Percentiles rank a stretch among this genome's conserved stretches.
Conservation (phyloP, 1,140 invertebrate species). For the Colletes gigas region DNA sequence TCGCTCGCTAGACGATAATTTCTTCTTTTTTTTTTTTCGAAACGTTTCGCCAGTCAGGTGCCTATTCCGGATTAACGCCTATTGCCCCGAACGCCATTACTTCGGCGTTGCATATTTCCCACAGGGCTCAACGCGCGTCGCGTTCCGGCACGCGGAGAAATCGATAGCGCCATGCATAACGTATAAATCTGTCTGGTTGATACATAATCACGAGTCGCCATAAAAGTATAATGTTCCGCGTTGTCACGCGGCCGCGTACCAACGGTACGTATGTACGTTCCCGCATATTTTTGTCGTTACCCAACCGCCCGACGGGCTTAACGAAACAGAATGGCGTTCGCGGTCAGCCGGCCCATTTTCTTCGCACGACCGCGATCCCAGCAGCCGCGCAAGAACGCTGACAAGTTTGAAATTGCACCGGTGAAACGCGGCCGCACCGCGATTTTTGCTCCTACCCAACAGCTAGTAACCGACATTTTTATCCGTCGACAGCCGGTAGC, state of each 20-base stretch:
- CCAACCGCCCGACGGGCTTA: slow-evolving; percentile 34
- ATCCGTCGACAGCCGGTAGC: not conserved
- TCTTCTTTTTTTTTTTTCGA: not conserved
- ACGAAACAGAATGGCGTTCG: slow-evolving; percentile 47
- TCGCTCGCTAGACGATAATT: not conserved
- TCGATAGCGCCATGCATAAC: slow-evolving; percentile 67
- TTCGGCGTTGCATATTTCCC: slow-evolving; percentile 69
- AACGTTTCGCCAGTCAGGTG: slow-evolving; percentile 8
- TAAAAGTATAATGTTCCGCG: slow-evolving; percentile 62
- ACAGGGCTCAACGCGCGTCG: slow-evolving; percentile 57
- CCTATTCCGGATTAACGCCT: slow-evolving; percentile 62
- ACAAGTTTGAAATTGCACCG: slow-evolving; percentile 28
- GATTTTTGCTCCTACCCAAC: slow-evolving; percentile 15
- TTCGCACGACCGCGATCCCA: slow-evolving; percentile 7
- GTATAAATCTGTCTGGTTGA: slow-evolving; percentile 67
- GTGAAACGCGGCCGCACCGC: not conserved
- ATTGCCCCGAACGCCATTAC: slow-evolving; percentile 62
- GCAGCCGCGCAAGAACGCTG: slow-evolving; percentile 20
- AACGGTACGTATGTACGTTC: not conserved
- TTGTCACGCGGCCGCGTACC: slow-evolving; percentile 27
- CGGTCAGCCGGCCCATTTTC: slow-evolving; percentile 41
- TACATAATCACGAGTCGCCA: slow-evolving; percentile 66
- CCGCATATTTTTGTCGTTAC: slow-evolving; percentile 54
- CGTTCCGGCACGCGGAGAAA: slow-evolving; percentile 44
- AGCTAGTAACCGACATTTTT: slow-evolving; percentile 9